Evolutionary conservation across 2,888 invertebrate species (phyloP), one percentile per base, ranked within the genome.

Genomic region (Leptogaster cylindrica): DNA sequence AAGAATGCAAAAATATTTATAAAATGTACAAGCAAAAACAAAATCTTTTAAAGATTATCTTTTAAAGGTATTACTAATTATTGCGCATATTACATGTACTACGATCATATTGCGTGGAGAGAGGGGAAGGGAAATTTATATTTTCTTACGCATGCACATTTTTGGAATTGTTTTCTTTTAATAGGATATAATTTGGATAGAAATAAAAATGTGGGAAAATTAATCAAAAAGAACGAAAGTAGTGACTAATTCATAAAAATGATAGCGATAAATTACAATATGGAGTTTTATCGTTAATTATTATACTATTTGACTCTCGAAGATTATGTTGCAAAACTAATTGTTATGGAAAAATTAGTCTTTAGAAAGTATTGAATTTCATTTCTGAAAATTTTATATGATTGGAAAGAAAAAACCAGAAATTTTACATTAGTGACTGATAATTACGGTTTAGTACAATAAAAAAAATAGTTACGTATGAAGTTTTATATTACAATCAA

Each of bases 401-500:
- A 55, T 55, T 25, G 36, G 31, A 55, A n/a, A n/a, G n/a, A n/a
- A n/a, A 39, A 52, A 55, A 8, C 55, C 36, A 55, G 55, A 36
- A 46, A 46, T 12, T 20, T 55, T 55, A 55, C 55, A 14, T 55
- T 55, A 55, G 55, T 55, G 33, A 33, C 25, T 52, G 14, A 12
- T 39, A 41, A 41, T n/a, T 1, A 41, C 16, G 14, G 14, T 55
- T 55, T 55, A 55, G 55, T 55, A n/a, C n/a, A n/a, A n/a, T n/a
- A 55, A 31, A 55, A 55, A 52, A 23, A 16, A n/a, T n/a, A n/a
- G n/a, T n/a, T n/a, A n/a, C 14, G 46, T 20, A 31, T 48, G 31
- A 44, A 8, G n/a, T 33, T 23, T 50, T 83, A 80, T 71, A 68
- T 52, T 70, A 64, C 55, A 39, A 48, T 70, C 46, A 46, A 46